These are phyloP conservation scores for Canis aureus DNA, from an alignment of 2,113 vertebrate genomes.

Conservation along the genomic window DNA sequence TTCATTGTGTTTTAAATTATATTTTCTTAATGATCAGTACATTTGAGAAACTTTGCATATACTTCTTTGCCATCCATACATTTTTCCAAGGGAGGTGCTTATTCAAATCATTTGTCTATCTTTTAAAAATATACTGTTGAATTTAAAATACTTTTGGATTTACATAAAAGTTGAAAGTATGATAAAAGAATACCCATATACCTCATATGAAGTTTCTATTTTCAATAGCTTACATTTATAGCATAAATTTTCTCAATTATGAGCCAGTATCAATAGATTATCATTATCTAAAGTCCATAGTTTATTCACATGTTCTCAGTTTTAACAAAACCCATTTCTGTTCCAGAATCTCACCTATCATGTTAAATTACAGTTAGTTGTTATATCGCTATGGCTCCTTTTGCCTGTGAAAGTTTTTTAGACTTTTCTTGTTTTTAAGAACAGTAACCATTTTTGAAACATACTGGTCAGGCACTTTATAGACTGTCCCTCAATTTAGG, in stretches of 20 bases:
- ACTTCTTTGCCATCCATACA: not conserved
- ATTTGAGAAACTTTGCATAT: not conserved
- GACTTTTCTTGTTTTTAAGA: not conserved
- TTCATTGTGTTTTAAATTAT: not conserved
- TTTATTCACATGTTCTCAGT: not conserved
- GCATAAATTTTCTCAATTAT: not conserved
- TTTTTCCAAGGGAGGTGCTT: not conserved
- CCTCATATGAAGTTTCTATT: not conserved
- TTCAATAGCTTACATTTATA: not conserved
- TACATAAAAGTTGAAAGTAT: not conserved
- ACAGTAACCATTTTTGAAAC: not conserved
- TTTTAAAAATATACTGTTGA: not conserved
- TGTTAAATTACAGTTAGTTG: not conserved
- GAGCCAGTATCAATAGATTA: not conserved
- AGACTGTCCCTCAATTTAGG: not conserved
- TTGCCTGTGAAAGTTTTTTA: not conserved
- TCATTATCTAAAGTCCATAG: not conserved
- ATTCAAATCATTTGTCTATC: not conserved
- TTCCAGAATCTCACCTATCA: not conserved
- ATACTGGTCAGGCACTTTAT: not conserved
- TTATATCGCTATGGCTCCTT: too few relatives aligned
- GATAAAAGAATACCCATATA: not conserved
- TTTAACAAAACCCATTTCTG: not conserved
- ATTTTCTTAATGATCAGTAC: not conserved
- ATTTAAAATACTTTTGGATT: not conserved